Conservation (phyloP, 2,888 invertebrate genomes). For the Eumerus sabulonum region DNA sequence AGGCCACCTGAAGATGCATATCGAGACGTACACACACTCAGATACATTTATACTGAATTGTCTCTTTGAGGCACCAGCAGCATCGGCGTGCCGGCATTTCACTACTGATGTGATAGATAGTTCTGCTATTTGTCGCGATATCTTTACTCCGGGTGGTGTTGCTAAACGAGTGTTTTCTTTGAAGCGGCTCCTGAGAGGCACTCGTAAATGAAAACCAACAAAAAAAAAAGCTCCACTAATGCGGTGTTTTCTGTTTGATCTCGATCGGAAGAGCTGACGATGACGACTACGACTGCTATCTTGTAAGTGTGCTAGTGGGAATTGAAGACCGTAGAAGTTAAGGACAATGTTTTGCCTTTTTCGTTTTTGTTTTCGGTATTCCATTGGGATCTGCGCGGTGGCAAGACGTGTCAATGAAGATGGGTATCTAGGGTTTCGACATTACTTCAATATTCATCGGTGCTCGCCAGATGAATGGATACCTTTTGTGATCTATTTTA, state of each 20-base stretch:
- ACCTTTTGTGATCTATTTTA: conserved; percentile 36
- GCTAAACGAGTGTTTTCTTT: conserved; percentile 37
- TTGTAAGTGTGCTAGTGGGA: conserved; percentile 42
- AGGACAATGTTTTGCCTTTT: conserved; percentile 31
- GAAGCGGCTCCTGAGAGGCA: conserved; percentile 2
- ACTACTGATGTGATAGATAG: conserved; percentile 64
- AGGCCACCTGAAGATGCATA: conserved; percentile 64
- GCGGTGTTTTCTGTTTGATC: conserved; percentile 62
- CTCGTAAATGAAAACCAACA: not conserved
- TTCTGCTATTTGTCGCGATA: conserved; percentile 66
- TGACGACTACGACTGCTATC: conserved; percentile 19
- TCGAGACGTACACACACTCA: conserved; percentile 29
- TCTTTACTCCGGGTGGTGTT: conserved; percentile 65
- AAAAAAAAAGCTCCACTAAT: conserved; percentile 39
- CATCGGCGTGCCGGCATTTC: conserved; percentile 45
- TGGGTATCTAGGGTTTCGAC: conserved; percentile 12
- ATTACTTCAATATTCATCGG: not conserved
- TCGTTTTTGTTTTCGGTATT: not conserved
- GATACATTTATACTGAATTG: too few species aligned
- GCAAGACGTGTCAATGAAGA: conserved; percentile 38
- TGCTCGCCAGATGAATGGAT: not conserved
- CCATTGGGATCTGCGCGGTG: conserved; percentile 4
- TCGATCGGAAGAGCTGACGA: conserved; percentile 34
- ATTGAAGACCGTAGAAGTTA: conserved; percentile 48
- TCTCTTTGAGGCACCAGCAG: conserved; percentile 4